These are phyloP conservation scores for Azorinus chamasolen DNA, from an alignment of 2,888 invertebrate species.

Conservation along the genomic window DNA sequence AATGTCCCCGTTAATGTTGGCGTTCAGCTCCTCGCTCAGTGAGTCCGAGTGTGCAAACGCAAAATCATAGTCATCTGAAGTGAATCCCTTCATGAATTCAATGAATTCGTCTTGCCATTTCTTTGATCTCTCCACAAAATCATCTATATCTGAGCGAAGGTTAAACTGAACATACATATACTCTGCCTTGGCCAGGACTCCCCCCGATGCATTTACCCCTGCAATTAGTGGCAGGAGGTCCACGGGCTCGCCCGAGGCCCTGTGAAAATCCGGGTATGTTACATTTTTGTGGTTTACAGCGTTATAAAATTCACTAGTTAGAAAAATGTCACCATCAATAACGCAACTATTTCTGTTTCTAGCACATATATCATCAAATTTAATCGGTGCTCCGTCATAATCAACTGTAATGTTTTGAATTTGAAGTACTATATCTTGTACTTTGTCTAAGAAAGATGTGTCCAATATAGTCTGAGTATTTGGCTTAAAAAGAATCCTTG, in stretches of 20 bases:
- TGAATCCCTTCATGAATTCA: conserved; percentile 25
- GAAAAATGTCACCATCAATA: conserved; percentile 42
- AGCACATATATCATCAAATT: conserved; percentile 42
- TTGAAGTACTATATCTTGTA: conserved; percentile 25
- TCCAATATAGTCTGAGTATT: conserved; percentile 40
- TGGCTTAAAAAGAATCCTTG: conserved; percentile 52
- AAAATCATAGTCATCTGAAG: conserved; percentile 28
- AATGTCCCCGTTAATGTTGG: conserved; percentile 59
- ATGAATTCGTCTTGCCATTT: conserved; percentile 54
- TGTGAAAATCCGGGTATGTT: conserved; percentile 44
- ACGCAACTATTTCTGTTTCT: conserved; percentile 31
- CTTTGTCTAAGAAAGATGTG: conserved; percentile 28
- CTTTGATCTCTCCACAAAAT: conserved; percentile 11
- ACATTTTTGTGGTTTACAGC: conserved; percentile 20
- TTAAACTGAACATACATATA: conserved; percentile 42
- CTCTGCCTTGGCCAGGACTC: conserved; percentile 35
- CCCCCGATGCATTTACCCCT: conserved; percentile 2
- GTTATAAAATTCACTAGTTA: conserved; percentile 16
- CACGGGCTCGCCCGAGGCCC: conserved; percentile 6
- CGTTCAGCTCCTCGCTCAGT: conserved; percentile 55
- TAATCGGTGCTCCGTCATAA: conserved; percentile 10
- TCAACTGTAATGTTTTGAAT: conserved; percentile 15
- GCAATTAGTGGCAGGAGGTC: conserved; percentile 26
- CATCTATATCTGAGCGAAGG: conserved; percentile 39
- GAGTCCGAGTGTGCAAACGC: conserved; percentile 49